Base-by-base conservation (phyloP, 2,888 invertebrate genomes). In the Ceramica pisi region DNA sequence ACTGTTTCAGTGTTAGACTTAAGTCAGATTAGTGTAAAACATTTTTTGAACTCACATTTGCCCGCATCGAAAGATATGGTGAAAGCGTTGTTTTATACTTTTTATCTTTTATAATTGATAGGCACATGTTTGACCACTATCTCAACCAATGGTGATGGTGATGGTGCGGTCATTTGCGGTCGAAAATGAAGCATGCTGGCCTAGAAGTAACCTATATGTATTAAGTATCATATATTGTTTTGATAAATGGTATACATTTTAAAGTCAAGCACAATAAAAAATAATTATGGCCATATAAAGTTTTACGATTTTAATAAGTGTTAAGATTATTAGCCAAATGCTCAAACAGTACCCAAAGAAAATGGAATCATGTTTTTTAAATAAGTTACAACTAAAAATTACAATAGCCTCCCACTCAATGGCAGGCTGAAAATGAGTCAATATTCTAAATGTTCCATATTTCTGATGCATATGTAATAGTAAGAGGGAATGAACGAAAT, bases 401-500 rank as follows among this genome's bases (percentile, higher is more conserved):
- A 61, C 56, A 26, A 46, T 55, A 31, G 16, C 41, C 51, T 59
- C 26, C 16, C 57, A 48, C 57, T 78, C 14, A 41, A 56, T 12
- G 56, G 44, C 26, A 26, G 59, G 55, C 53, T 51, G n/a, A 48
- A 55, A 44, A 38, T 56, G 53, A 67, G 46, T 75, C 62, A 60
- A 66, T 61, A 38, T 61, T 67, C 62, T 63, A 68, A 68, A 26
- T 65, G 53, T 68, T 68, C 38, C 38, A 60, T 79, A 63, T 65
- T 65, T 66, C 48, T 60, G 65, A 63, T 73, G 64, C 78, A 66
- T 81, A n/a, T n/a, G n/a, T n/a, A 74, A 56, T 26, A 67, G 12
- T 73, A 67, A 71, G 35, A 66, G 60, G 81, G 81, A 81, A 78
- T 81, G 78, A 64, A 77, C 60, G 38, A 66, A 50, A 67, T 64